Conservation (phyloP, 2,888 invertebrate species). For the Thymelicus sylvestris region DNA sequence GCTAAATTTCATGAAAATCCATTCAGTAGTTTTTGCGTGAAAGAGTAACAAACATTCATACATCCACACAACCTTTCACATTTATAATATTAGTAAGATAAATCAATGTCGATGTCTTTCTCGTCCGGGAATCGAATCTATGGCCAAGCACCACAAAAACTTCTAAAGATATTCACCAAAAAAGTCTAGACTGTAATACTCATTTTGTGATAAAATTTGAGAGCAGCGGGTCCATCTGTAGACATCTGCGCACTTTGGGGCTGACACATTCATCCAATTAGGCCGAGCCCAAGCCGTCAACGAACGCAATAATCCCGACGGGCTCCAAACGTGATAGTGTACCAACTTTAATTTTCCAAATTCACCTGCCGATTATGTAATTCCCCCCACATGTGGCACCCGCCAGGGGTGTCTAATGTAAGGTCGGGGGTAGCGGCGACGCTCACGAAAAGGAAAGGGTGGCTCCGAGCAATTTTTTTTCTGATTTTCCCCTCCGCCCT, state of each 20-base stretch:
- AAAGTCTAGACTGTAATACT: no score
- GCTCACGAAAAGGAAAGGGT: conserved; percentile 82
- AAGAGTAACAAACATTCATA: no score
- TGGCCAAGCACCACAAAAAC: no score
- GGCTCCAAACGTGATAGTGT: conserved; percentile 58
- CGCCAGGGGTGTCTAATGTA: conserved; percentile 70
- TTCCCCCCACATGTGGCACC: conserved; percentile 69
- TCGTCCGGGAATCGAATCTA: no score
- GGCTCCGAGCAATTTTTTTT: conserved; percentile 80
- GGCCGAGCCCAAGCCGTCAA: conserved; percentile 40
- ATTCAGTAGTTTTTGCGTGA: no score
- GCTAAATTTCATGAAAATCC: no score
- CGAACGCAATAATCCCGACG: conserved; percentile 45
- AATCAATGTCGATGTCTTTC: no score
- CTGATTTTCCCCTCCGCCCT: conserved; percentile 72
- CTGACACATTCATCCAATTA: conserved; percentile 41
- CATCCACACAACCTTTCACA: no score
- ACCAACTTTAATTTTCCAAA: conserved; percentile 81
- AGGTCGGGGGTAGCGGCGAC: conserved; percentile 72
- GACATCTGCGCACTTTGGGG: not conserved
- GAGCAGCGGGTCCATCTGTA: not conserved
- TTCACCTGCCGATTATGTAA: conserved; percentile 81
- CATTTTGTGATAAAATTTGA: not conserved
- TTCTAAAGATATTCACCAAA: no score
- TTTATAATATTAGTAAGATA: no score